Percentiles rank a stretch among this genome's conserved stretches.
Evolutionary conservation across 2,797 vertebrate species (phyloP).

Genomic region (Serranus cabrilla): DNA sequence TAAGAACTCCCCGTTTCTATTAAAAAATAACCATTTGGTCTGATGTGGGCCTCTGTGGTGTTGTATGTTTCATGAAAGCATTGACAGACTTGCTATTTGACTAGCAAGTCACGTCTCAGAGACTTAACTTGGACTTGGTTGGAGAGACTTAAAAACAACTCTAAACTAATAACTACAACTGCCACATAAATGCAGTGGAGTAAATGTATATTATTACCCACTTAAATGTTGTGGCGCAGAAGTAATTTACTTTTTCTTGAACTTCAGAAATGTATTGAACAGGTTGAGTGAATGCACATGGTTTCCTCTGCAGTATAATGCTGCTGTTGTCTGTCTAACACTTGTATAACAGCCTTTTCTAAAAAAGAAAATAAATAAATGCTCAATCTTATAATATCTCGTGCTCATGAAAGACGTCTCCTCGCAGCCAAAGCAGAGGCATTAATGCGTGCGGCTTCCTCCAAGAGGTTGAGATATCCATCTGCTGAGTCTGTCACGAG

Average conservation of each 20-base stretch:
- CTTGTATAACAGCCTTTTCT: neutral
- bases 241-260: neutral
- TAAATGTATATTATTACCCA: neutral
- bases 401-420: conserved; percentile 5
- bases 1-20: too few species aligned
- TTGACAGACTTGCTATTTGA: too few species aligned
- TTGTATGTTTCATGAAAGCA: too few species aligned
- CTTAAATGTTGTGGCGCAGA: too few species aligned
- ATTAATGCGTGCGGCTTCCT: neutral
- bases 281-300: neutral
- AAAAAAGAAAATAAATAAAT: neutral
- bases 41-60: too few species aligned
- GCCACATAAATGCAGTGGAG: neutral
- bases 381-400: conserved; percentile 14
- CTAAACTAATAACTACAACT: neutral
- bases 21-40: too few species aligned
- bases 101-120: too few species aligned
- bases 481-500: conserved; percentile 7
- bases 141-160: too few species aligned
- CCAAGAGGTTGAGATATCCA: conserved; percentile 10
- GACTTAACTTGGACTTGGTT: too few species aligned
- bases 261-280: neutral
- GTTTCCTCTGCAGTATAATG: neutral
- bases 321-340: neutral
- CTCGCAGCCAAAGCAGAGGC: conserved; percentile 7